Percentiles rank a stretch among this genome's conserved stretches.
These are phyloP conservation scores for Verasper variegatus DNA, from an alignment of 2,113 vertebrate species.

Conservation along the genomic window DNA sequence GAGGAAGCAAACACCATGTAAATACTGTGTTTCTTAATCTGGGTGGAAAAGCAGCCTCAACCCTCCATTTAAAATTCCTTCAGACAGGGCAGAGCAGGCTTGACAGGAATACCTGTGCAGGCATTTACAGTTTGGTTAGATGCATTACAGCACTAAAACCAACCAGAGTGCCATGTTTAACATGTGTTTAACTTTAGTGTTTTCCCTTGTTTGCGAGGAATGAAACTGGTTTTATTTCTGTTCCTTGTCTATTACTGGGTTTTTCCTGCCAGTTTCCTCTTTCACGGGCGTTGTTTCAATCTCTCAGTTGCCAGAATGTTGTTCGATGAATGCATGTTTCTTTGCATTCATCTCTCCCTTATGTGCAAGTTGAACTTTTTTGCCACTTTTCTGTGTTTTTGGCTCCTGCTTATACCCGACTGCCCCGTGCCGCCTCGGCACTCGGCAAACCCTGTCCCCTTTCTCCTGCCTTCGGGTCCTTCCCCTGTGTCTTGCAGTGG, in stretches of 20 bases:
- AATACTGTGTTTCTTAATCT: neutral
- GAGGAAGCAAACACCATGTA: neutral
- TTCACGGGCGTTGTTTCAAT: too few relatives aligned
- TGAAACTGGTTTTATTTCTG: too few relatives aligned
- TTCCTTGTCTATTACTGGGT: neutral
- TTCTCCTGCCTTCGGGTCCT: too few relatives aligned
- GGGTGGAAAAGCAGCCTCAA: conserved; percentile 6
- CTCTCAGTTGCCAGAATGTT: too few relatives aligned
- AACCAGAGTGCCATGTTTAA: too few relatives aligned
- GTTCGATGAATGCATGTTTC: too few relatives aligned
- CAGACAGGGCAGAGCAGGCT: conserved; percentile 47
- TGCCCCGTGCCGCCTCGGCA: too few relatives aligned
- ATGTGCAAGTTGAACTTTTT: too few relatives aligned
- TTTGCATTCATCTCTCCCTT: too few relatives aligned
- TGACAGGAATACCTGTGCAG: conserved; percentile 25
- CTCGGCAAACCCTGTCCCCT: too few relatives aligned
- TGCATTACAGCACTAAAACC: neutral
- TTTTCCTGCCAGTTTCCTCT: neutral
- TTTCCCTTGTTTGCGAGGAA: neutral
- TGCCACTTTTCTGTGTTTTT: too few relatives aligned
- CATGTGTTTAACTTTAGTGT: neutral
- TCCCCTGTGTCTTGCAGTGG: neutral
- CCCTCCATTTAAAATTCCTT: conserved; percentile 42
- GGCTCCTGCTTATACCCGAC: too few relatives aligned
- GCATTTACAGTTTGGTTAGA: conserved; percentile 13